Evolutionary conservation across 2,113 vertebrate species (phyloP).

Genomic region (Neolamprologus sp.): DNA sequence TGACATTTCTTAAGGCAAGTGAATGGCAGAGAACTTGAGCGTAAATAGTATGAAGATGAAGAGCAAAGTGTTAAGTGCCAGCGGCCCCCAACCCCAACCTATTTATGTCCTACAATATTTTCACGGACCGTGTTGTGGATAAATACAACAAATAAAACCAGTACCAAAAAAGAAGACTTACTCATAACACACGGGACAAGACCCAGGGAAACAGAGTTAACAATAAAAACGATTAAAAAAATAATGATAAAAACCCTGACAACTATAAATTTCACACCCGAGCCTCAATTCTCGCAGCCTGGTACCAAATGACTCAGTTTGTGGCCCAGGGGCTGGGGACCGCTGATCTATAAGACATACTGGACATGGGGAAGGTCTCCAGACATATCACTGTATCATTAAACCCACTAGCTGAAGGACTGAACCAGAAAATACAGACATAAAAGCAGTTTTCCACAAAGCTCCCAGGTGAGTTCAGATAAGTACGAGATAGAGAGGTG

Average conservation of each 20-base stretch:
- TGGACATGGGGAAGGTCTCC: background rate
- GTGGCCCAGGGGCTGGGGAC: fast-evolving
- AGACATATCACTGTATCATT: background rate
- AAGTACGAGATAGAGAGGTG: background rate
- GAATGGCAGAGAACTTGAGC: background rate
- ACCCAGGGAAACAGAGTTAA: background rate
- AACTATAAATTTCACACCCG: background rate
- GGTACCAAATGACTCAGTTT: background rate
- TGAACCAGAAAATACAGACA: background rate
- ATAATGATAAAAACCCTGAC: background rate
- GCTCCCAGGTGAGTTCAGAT: background rate
- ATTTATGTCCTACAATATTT: background rate
- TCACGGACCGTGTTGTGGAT: background rate
- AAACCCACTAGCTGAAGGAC: background rate
- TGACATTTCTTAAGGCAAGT: background rate
- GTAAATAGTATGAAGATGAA: background rate
- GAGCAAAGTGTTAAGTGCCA: background rate
- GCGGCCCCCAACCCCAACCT: background rate
- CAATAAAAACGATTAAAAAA: background rate
- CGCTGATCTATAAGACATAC: background rate
- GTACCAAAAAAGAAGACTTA: background rate
- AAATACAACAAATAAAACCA: background rate
- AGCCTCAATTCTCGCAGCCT: fast-evolving
- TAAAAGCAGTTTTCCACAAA: background rate
- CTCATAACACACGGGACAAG: background rate